These are phyloP conservation scores for Romanogobio albipinnatus DNA, from an alignment of 2,113 vertebrate genomes.

Conservation along the genomic window DNA sequence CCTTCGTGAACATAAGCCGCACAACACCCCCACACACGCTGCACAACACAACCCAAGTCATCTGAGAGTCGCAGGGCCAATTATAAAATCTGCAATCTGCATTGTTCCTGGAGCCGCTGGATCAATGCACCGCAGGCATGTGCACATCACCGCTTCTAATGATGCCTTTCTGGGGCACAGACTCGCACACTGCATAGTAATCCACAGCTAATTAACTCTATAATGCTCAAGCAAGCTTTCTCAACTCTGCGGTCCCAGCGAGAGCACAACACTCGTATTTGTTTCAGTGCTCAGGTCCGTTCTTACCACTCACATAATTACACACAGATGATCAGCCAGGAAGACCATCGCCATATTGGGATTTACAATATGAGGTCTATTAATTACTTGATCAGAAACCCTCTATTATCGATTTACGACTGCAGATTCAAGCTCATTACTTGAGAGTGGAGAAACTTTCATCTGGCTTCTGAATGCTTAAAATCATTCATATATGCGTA, in stretches of 20 bases:
- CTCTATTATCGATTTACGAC: slow-evolving; percentile 43
- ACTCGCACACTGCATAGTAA: slow-evolving; percentile 84
- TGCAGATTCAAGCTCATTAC: slow-evolving; percentile 27
- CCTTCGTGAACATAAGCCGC: slow-evolving; percentile 66
- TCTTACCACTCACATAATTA: slow-evolving; percentile 77
- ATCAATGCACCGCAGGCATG: slow-evolving; percentile 84
- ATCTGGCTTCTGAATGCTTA: background rate
- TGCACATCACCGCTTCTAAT: slow-evolving; percentile 84
- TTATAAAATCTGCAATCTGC: slow-evolving; percentile 83
- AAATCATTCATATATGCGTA: too few species aligned
- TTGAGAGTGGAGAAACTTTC: background rate
- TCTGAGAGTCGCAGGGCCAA: slow-evolving; percentile 73
- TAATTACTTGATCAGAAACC: slow-evolving; percentile 61
- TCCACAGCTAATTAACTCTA: slow-evolving; percentile 85
- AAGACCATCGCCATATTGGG: slow-evolving; percentile 57
- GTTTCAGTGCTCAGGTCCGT: slow-evolving; percentile 74
- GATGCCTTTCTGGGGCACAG: slow-evolving; percentile 84
- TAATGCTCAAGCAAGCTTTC: slow-evolving; percentile 82
- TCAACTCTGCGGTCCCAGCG: slow-evolving; percentile 78
- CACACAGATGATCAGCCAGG: slow-evolving; percentile 74
- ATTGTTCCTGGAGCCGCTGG: slow-evolving; percentile 80
- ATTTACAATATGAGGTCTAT: slow-evolving; percentile 68
- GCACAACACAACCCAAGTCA: slow-evolving; percentile 69
- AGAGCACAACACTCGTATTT: slow-evolving; percentile 76
- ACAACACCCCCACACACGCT: slow-evolving; percentile 62